These are phyloP conservation scores for Epizoanthus fatuus DNA, from an alignment of 92 coral and sea anemone genomes.

Conservation along the genomic window DNA sequence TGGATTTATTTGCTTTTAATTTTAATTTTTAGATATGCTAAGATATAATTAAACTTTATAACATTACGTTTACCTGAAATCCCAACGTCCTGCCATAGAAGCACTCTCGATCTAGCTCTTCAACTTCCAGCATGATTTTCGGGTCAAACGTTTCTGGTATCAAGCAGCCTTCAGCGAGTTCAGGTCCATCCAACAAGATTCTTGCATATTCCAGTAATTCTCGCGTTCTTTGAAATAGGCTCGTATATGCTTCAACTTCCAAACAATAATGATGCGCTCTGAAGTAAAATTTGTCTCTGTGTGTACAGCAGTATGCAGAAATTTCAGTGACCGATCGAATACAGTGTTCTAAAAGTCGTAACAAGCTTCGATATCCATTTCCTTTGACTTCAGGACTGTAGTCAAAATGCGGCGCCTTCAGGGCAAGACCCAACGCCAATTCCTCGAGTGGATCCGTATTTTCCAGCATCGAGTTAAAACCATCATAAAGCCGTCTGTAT, in stretches of 20 bases:
- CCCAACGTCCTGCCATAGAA: conserved; percentile 97
- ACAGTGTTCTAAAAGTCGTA: conserved; percentile 81
- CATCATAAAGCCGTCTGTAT: conserved; percentile 78
- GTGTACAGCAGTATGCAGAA: conserved; percentile 79
- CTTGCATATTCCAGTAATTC: conserved; percentile 85
- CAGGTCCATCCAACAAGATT: conserved; percentile 74
- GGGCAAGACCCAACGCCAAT: conserved; percentile 73
- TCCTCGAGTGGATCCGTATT: conserved; percentile 75
- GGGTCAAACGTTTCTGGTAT: conserved; percentile 88
- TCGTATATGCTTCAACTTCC: conserved; percentile 87
- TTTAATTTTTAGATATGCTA: neutral
- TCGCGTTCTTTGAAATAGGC: conserved; percentile 74
- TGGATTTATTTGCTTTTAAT: too few species aligned
- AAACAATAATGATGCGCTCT: conserved; percentile 95
- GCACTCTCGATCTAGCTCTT: conserved; percentile 92
- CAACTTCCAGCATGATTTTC: conserved; percentile 81
- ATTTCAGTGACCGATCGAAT: conserved; percentile 86
- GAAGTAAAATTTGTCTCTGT: conserved; percentile 90
- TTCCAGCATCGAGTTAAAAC: conserved; percentile 78
- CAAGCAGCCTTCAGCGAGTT: conserved; percentile 56
- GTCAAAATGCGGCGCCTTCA: conserved; percentile 79
- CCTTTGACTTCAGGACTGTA: conserved; percentile 91
- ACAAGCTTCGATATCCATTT: conserved; percentile 91
- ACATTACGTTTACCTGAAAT: conserved; percentile 83
- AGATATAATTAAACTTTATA: neutral